phyloP scores from a whole-genome alignment of 1,140 invertebrate species.

The Meloidogyne hapla region DNA sequence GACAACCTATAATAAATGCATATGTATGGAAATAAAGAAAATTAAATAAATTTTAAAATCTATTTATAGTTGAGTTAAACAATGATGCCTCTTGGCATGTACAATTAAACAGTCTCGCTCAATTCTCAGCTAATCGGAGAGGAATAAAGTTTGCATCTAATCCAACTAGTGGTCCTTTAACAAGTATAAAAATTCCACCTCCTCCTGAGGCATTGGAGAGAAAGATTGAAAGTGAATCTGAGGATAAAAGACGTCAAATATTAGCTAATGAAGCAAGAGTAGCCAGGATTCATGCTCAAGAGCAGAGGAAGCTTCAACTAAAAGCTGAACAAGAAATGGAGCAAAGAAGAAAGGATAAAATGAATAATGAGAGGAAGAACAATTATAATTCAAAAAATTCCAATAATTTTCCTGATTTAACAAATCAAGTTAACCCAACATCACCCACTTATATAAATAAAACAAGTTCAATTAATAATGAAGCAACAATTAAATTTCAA shows the following conservation, averaged over 20 bases:
- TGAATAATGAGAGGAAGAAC: not conserved
- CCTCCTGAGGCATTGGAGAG: not conserved
- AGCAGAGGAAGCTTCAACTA: not conserved
- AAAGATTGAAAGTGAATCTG: not conserved
- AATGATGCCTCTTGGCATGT: constrained; percentile 17
- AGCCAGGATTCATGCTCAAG: not conserved
- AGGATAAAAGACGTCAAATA: not conserved
- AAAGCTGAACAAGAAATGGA: not conserved
- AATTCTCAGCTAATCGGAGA: not conserved
- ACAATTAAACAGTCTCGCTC: constrained; percentile 10
- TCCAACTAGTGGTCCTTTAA: not conserved
- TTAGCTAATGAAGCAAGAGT: not conserved
- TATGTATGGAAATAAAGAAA: constrained; percentile 41
- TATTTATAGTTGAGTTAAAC: constrained; percentile 17
- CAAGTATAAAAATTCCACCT: not conserved
- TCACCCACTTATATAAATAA: not conserved
- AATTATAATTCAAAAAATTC: not conserved
- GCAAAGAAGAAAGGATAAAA: not conserved
- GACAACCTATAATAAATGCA: constrained; percentile 64
- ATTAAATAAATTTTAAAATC: not conserved
- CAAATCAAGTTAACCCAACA: not conserved
- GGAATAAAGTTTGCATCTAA: not conserved
- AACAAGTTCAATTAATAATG: not conserved
- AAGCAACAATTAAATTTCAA: not conserved
- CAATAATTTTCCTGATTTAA: no score